Percentiles rank a stretch among this genome's conserved stretches.
Evolutionary conservation across 2,797 vertebrate species (phyloP).

Genomic region (Phrynocephalus forsythii): DNA sequence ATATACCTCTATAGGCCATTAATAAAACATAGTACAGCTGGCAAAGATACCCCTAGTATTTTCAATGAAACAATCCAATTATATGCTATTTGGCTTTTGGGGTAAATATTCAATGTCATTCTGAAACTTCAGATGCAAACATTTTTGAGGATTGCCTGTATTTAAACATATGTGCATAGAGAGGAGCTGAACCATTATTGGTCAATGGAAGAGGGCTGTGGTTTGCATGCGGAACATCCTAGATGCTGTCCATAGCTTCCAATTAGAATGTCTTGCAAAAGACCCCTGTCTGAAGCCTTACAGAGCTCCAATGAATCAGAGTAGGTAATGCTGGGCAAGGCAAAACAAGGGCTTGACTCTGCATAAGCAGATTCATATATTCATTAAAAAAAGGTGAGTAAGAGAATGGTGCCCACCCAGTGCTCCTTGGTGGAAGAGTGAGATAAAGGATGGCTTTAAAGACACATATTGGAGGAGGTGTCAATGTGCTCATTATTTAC

Average conservation of each 20-base stretch:
- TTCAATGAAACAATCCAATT: background rate
- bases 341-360: background rate
- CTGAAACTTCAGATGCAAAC: background rate
- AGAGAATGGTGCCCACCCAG: background rate
- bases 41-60: background rate
- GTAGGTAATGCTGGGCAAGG: background rate
- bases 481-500: background rate
- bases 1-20: too few species aligned
- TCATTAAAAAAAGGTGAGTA: background rate
- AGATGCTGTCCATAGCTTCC: background rate
- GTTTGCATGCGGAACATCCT: background rate
- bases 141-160: background rate
- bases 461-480: background rate
- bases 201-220: background rate
- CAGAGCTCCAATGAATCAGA: background rate
- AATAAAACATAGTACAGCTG: background rate
- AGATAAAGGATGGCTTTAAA: background rate
- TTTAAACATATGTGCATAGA: background rate
- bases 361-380: background rate
- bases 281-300: background rate
- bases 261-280: too few species aligned
- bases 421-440: background rate
- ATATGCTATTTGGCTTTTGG: background rate
- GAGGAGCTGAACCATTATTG: background rate
- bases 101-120: background rate